Percentiles rank a stretch among this genome's conserved stretches.
These are phyloP conservation scores for Drymonia ruficornis DNA, from an alignment of 2,888 invertebrate species.

Conservation along the genomic window DNA sequence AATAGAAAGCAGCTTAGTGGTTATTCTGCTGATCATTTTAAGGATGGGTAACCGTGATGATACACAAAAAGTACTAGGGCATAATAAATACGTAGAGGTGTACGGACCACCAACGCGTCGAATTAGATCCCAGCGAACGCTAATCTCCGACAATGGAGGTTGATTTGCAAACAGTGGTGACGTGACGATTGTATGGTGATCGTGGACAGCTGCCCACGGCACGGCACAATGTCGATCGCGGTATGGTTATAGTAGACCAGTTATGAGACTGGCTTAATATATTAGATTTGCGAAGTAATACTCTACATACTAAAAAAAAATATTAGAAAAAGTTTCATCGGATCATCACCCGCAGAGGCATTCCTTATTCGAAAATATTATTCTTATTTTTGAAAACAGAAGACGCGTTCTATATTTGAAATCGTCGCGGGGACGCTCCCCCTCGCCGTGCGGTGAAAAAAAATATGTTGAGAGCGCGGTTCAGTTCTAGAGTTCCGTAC, in stretches of 20 bases:
- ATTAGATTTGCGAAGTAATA: constrained; percentile 3
- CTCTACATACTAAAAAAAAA: neutral
- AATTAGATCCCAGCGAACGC: constrained; percentile 68
- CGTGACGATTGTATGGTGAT: constrained; percentile 81
- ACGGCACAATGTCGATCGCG: neutral
- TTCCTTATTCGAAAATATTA: constrained; percentile 69
- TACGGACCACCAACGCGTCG: constrained; percentile 63
- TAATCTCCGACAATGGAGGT: constrained; percentile 65
- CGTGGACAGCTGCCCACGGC: constrained; percentile 13
- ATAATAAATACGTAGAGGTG: constrained; percentile 38
- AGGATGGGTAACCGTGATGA: neutral
- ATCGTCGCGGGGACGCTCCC: constrained; percentile 74
- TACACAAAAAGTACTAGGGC: constrained; percentile 35
- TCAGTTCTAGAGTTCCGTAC: constrained; percentile 26
- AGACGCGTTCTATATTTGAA: constrained; percentile 76
- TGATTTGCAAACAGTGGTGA: constrained; percentile 79
- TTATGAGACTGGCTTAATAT: neutral
- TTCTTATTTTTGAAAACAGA: constrained; percentile 63
- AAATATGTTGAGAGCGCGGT: constrained; percentile 41
- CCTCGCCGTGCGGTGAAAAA: constrained; percentile 50
- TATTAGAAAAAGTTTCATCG: constrained; percentile 21
- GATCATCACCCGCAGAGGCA: constrained; percentile 76
- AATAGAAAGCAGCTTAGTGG: no score
- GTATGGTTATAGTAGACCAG: neutral
- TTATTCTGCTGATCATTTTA: neutral